Percentiles rank a stretch among this genome's conserved stretches.
Evolutionary conservation across 1,140 invertebrate species (phyloP).

Genomic region (Vanessa tameamea): DNA sequence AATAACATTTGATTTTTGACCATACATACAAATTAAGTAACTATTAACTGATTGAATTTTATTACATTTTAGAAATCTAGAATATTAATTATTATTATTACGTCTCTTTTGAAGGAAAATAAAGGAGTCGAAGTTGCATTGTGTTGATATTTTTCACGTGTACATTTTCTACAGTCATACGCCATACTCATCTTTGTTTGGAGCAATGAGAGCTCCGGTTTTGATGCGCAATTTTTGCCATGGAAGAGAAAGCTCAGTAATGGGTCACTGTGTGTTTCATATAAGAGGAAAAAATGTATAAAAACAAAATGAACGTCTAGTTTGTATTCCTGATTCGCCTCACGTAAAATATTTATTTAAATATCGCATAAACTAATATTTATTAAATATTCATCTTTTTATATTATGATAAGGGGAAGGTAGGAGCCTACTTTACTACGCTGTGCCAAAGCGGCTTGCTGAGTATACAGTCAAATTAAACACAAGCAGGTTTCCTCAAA

Average conservation of each 20-base stretch:
- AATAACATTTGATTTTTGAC: too few species aligned
- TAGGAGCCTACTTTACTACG: too few species aligned
- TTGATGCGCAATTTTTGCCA: constrained; percentile 10
- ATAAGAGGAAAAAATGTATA: constrained; percentile 3
- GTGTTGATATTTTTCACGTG: constrained; percentile 8
- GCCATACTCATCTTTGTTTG: constrained; percentile 9
- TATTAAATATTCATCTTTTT: too few species aligned
- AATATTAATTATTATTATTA: neutral
- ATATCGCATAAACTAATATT: too few species aligned
- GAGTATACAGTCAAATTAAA: too few species aligned
- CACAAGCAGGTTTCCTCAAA: too few species aligned
- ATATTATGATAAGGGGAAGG: too few species aligned
- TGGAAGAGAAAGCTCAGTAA: constrained; percentile 5
- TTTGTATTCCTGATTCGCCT: neutral
- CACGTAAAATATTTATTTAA: neutral
- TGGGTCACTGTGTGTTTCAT: constrained; percentile 9
- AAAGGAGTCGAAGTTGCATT: neutral
- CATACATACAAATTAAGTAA: too few species aligned
- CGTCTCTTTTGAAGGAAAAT: neutral
- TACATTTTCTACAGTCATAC: neutral
- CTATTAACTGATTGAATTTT: too few species aligned
- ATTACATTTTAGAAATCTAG: neutral
- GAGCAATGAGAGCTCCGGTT: constrained; percentile 4
- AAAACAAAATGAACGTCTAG: neutral
- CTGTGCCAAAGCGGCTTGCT: too few species aligned